Conservation (phyloP, 2,797 vertebrate species). For the Tenualosa thibaudeaui region DNA sequence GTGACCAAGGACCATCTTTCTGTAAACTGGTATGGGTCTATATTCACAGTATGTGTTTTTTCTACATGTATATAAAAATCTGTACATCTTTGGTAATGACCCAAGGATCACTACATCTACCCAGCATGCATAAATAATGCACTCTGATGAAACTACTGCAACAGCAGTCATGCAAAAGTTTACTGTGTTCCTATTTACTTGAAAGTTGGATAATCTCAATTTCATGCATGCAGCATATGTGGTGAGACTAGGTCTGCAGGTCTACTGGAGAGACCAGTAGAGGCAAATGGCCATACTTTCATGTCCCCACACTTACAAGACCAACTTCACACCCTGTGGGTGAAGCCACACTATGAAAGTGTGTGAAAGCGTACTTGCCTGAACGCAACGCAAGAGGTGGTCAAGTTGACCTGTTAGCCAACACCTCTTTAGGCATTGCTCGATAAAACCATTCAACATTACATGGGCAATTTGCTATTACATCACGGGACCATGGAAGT, state of each 20-base stretch:
- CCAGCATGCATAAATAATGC: neutral
- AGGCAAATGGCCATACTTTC: neutral
- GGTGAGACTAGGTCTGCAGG: neutral
- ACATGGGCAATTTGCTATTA: neutral
- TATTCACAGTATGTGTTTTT: neutral
- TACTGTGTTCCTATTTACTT: too few species aligned
- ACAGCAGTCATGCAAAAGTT: too few species aligned
- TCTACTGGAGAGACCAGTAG: neutral
- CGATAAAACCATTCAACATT: neutral
- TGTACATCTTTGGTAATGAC: neutral
- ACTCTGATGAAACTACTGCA: neutral
- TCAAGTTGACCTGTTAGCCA: neutral
- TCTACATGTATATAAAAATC: neutral
- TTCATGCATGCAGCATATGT: neutral
- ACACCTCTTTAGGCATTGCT: neutral
- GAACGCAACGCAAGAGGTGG: neutral
- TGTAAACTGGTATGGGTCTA: neutral
- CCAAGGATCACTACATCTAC: neutral
- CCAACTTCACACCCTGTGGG: neutral
- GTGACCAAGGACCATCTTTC: neutral
- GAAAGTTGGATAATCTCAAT: too few species aligned
- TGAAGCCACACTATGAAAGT: neutral
- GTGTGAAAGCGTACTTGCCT: neutral
- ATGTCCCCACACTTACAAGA: neutral
- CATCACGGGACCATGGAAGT: too few species aligned